Evolutionary conservation across 2,113 vertebrate species (phyloP).

Genomic region (Daboia siamensis): DNA sequence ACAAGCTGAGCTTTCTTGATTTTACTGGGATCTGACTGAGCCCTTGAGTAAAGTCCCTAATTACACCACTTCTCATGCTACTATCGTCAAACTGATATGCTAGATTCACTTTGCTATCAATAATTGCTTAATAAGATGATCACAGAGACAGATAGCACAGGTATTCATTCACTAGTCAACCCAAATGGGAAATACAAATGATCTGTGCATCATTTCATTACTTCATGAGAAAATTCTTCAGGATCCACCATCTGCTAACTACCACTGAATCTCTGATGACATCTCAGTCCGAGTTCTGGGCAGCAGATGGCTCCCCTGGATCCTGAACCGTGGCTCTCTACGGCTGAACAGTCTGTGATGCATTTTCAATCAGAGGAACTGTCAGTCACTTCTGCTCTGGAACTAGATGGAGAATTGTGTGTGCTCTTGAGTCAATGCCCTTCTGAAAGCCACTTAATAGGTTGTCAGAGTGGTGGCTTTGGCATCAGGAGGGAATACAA

Average conservation of each 20-base stretch:
- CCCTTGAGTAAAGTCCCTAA: not conserved
- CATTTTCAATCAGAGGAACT: constrained; percentile 23
- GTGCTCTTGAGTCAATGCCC: constrained; percentile 24
- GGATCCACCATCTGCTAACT: not conserved
- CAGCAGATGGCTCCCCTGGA: not conserved
- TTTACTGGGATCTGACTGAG: not conserved
- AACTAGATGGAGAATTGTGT: not conserved
- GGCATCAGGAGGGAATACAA: not conserved
- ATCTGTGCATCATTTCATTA: not conserved
- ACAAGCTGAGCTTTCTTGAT: not conserved
- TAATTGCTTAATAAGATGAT: constrained; percentile 8
- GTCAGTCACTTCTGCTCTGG: constrained; percentile 14
- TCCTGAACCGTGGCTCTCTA: constrained; percentile 8
- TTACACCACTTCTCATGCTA: not conserved
- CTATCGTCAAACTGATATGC: not conserved
- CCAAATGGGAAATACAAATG: not conserved
- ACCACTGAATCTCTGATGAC: not conserved
- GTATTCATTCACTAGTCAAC: not conserved
- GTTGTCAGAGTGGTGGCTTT: constrained; percentile 2
- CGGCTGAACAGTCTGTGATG: constrained; percentile 14
- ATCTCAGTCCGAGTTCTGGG: not conserved
- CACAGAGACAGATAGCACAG: not conserved
- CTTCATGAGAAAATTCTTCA: not conserved
- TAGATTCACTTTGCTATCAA: not conserved
- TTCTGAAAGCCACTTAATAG: constrained; percentile 22